These are phyloP conservation scores for Aphelenchoides avenae DNA, from an alignment of 1,140 invertebrate species.

Conservation along the genomic window DNA sequence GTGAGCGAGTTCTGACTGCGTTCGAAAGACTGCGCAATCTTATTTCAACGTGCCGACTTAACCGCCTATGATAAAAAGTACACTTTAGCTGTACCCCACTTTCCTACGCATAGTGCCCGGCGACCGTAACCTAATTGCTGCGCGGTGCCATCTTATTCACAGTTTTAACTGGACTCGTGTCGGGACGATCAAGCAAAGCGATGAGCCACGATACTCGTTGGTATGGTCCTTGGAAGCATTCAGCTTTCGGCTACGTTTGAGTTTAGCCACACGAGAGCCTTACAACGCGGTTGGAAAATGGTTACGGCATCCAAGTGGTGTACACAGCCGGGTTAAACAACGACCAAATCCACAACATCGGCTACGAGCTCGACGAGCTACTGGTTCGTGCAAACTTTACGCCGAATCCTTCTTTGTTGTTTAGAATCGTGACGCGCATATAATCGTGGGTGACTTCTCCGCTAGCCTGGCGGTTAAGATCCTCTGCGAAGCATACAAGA, in stretches of 20 bases:
- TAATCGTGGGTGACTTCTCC: conserved; percentile 93
- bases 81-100: conserved; percentile 50
- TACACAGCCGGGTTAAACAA: conserved; percentile 84
- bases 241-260: neutral
- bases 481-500: conserved; percentile 75
- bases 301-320: conserved; percentile 72
- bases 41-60: neutral
- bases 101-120: conserved; percentile 81
- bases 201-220: conserved; percentile 79
- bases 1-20: conserved; percentile 42
- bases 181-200: conserved; percentile 92
- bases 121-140: conserved; percentile 89
- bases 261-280: conserved; percentile 80
- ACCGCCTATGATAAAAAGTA: neutral
- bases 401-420: conserved; percentile 23
- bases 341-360: conserved; percentile 73
- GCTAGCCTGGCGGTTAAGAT: conserved; percentile 85
- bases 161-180: conserved; percentile 95
- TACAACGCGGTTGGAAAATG: conserved; percentile 77
- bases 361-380: conserved; percentile 72
- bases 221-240: conserved; percentile 61
- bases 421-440: conserved; percentile 76
- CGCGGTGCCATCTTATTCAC: conserved; percentile 77
- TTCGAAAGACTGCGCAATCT: neutral
- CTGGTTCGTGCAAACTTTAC: conserved; percentile 66